Conservation (phyloP, 2,888 invertebrate species). For the Drosophila yooni region DNA sequence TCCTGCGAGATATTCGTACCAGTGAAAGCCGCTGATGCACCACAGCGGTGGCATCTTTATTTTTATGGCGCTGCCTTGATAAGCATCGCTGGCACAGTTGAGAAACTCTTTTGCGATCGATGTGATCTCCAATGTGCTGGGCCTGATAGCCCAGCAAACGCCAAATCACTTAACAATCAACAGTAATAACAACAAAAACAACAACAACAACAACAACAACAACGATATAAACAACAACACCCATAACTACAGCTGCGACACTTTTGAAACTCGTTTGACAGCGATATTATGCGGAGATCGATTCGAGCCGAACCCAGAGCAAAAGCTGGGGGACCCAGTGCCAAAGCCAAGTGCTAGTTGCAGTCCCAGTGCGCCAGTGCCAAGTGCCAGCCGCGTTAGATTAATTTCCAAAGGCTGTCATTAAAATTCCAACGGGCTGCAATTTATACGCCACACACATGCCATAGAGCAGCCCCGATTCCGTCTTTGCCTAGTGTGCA, state of each 20-base stretch:
- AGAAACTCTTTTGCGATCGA: slow-evolving; percentile 33
- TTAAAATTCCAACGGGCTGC: slow-evolving; percentile 78
- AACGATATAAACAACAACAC: slow-evolving; percentile 17
- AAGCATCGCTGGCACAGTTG: slow-evolving; percentile 22
- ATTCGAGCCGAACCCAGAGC: slow-evolving; percentile 19
- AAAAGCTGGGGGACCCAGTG: slow-evolving; percentile 2
- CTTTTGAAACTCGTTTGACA: slow-evolving; percentile 77
- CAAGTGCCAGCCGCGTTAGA: slow-evolving; percentile 71
- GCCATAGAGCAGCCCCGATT: slow-evolving; percentile 56
- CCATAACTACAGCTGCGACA: slow-evolving; percentile 69
- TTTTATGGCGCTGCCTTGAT: slow-evolving; percentile 40
- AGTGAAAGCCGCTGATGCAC: slow-evolving; percentile 64
- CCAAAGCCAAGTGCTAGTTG: slow-evolving; percentile 36
- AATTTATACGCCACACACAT: slow-evolving; percentile 80
- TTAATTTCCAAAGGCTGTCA: slow-evolving; percentile 81
- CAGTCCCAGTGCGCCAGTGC: slow-evolving; percentile 53
- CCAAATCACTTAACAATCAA: slow-evolving; percentile 76
- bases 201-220: slow-evolving; percentile 13
- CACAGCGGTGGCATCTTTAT: slow-evolving; percentile 74
- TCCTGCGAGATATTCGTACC: slow-evolving; percentile 53
- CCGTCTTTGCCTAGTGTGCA: slow-evolving; percentile 54
- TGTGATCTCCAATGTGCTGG: slow-evolving; percentile 26
- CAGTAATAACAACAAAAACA: slow-evolving; percentile 44
- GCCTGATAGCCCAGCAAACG: slow-evolving; percentile 51
- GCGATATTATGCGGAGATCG: slow-evolving; percentile 63